Evolutionary conservation across 2,888 invertebrate genomes (phyloP).

Genomic region (Leistus spinibarbis): DNA sequence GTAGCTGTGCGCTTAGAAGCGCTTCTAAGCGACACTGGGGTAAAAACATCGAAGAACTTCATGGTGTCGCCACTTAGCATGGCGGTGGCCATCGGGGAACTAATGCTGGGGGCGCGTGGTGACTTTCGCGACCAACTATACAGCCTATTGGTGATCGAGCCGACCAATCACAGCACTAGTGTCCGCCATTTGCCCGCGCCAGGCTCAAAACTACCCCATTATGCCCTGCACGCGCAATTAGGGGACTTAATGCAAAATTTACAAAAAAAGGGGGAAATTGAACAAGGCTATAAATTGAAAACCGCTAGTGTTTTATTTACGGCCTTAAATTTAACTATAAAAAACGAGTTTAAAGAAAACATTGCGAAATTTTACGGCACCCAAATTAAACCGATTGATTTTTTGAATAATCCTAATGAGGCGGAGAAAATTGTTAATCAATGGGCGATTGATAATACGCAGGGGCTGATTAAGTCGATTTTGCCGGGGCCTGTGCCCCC

Average conservation of each 20-base stretch:
- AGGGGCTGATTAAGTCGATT: constrained; percentile 54
- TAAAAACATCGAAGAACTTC: constrained; percentile 48
- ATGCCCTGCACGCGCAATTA: constrained; percentile 52
- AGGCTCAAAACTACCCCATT: constrained; percentile 44
- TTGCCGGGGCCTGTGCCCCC: constrained; percentile 50
- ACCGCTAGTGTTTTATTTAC: constrained; percentile 51
- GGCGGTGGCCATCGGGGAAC: constrained; percentile 52
- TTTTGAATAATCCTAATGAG: constrained; percentile 43
- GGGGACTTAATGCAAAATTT: constrained; percentile 49
- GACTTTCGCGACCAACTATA: constrained; percentile 50
- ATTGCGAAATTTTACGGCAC: constrained; percentile 49
- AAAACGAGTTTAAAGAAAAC: constrained; percentile 45
- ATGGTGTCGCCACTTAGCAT: constrained; percentile 56
- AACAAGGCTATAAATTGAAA: constrained; percentile 47
- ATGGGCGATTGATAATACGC: constrained; percentile 52
- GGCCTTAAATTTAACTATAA: constrained; percentile 47
- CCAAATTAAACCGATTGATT: constrained; percentile 48
- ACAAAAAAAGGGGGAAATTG: constrained; percentile 41
- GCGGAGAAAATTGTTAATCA: constrained; percentile 47
- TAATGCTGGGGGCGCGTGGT: constrained; percentile 54
- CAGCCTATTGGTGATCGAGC: constrained; percentile 49
- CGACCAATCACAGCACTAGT: constrained; percentile 38
- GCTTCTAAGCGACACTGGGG: constrained; percentile 46
- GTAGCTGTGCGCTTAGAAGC: constrained; percentile 52
- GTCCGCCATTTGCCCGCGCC: constrained; percentile 43